Conservation (phyloP, 2,113 vertebrate genomes). For the Megaceryle torquata region DNA sequence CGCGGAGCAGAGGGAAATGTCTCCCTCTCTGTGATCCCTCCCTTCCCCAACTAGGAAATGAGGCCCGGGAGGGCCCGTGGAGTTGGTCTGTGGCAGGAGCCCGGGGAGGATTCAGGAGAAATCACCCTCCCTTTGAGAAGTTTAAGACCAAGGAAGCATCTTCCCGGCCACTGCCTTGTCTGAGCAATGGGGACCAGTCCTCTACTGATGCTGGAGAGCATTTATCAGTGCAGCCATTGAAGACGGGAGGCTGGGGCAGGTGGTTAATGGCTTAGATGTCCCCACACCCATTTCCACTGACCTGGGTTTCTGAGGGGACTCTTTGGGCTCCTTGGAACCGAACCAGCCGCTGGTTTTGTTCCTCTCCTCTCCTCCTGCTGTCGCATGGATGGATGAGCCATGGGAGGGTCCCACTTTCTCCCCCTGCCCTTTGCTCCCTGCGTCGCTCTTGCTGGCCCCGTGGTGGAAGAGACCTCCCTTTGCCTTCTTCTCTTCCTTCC, state of each 20-base stretch:
- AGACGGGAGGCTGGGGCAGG: neutral
- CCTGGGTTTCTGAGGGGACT: slow-evolving; percentile 85
- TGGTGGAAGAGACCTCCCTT: slow-evolving; percentile 81
- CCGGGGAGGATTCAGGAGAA: neutral
- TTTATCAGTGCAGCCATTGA: accelerated
- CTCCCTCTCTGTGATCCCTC: neutral
- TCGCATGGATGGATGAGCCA: neutral
- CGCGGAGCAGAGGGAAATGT: neutral
- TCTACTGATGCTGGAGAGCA: neutral
- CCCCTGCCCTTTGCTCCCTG: slow-evolving; percentile 59
- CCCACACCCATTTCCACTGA: slow-evolving; percentile 60
- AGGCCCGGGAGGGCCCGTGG: neutral
- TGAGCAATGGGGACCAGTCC: accelerated
- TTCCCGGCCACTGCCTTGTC: neutral
- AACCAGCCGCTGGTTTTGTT: slow-evolving; percentile 82
- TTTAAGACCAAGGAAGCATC: neutral
- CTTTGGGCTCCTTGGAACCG: slow-evolving; percentile 83
- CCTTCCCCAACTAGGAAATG: neutral
- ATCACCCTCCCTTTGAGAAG: neutral
- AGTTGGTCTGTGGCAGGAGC: neutral
- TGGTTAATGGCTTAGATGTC: accelerated
- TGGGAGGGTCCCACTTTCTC: slow-evolving; percentile 38
- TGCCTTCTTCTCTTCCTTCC: slow-evolving; percentile 72
- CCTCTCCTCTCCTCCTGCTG: slow-evolving; percentile 70
- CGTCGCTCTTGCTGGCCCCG: slow-evolving; percentile 65